Evolutionary conservation across 2,113 vertebrate species (phyloP).

Genomic region (Axis porcinus): DNA sequence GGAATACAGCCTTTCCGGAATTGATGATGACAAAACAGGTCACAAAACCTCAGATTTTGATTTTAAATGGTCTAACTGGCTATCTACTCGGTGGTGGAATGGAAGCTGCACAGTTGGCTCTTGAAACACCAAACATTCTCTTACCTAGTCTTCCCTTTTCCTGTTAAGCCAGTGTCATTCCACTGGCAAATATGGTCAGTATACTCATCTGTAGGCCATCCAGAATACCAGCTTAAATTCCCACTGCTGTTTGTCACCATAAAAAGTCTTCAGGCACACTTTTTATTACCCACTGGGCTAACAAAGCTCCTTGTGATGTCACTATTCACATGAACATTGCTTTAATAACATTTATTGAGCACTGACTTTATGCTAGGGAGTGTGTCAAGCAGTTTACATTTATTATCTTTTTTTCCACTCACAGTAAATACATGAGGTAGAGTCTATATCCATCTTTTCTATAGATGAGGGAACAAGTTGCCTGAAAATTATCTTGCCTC

Average conservation of each 20-base stretch:
- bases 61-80: not conserved
- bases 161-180: not conserved
- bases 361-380: not conserved
- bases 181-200: not conserved
- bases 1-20: not conserved
- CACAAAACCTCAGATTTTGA: not conserved
- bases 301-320: not conserved
- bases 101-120: not conserved
- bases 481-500: not conserved
- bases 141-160: not conserved
- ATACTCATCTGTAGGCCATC: not conserved
- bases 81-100: not conserved
- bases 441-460: not conserved
- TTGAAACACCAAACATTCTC: not conserved
- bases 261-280: not conserved
- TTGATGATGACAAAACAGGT: not conserved
- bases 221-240: not conserved
- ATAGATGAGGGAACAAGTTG: not conserved
- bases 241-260: not conserved
- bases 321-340: not conserved
- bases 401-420: not conserved
- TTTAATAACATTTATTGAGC: not conserved
- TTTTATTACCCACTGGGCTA: not conserved
- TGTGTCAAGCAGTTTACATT: not conserved
- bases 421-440: not conserved